Percentiles rank a stretch among this genome's conserved stretches.
phyloP scores from a whole-genome alignment of 2,113 vertebrate genomes.

The Clarias batrachus region DNA sequence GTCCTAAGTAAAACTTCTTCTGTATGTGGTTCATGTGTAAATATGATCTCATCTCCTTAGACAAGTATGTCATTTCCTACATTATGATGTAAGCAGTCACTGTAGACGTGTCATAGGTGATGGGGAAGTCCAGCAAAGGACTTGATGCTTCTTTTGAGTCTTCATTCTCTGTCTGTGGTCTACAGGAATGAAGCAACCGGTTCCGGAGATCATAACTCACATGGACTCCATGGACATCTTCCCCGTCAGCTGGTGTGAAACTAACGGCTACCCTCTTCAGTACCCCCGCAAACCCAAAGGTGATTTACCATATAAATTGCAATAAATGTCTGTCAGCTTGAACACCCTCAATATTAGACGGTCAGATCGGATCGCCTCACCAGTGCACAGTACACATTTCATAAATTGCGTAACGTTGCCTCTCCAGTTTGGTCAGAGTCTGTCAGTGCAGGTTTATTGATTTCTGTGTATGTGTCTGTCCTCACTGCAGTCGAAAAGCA shows the following conservation, averaged over 20 bases:
- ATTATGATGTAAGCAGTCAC: background rate
- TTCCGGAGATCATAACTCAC: constrained; percentile 89
- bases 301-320: background rate
- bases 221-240: constrained; percentile 95
- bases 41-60: background rate
- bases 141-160: background rate
- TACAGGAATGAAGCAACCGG: constrained; percentile 85
- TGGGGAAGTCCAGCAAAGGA: background rate
- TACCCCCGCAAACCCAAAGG: constrained; percentile 79
- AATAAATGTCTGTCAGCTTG: too few relatives aligned
- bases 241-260: constrained; percentile 97
- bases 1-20: background rate
- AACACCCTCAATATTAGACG: background rate
- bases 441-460: constrained; percentile 7
- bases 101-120: background rate
- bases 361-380: background rate
- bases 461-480: constrained; percentile 29
- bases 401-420: background rate
- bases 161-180: background rate
- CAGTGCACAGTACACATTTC: background rate
- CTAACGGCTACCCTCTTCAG: constrained; percentile 91
- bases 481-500: constrained; percentile 82
- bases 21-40: background rate
- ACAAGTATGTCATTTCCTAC: background rate
- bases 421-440: background rate